Conservation (phyloP, 1,140 invertebrate genomes). For the Sesamia nonagrioides region DNA sequence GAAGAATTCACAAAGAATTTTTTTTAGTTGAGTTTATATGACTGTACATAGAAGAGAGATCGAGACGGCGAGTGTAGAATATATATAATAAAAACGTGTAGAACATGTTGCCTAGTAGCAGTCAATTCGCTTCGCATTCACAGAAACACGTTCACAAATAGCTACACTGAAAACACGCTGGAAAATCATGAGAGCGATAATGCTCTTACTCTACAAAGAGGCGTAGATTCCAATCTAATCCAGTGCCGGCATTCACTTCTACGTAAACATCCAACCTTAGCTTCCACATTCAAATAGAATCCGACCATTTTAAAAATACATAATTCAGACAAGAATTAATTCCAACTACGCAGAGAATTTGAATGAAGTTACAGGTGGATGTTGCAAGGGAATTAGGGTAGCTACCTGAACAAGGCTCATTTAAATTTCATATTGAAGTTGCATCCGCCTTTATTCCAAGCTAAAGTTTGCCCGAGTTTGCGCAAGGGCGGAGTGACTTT, state of each 20-base stretch:
- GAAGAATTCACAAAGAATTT: too few relatives aligned
- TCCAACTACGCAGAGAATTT: constrained; percentile 46
- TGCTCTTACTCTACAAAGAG: background rate
- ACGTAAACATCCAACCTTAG: background rate
- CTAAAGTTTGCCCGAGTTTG: constrained; percentile 49
- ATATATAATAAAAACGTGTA: too few relatives aligned
- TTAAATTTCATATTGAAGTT: constrained; percentile 65
- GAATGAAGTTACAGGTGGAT: constrained; percentile 54
- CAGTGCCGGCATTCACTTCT: background rate
- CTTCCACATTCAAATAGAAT: constrained; percentile 46
- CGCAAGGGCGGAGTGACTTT: constrained; percentile 46
- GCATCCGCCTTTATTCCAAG: constrained; percentile 57
- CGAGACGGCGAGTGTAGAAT: too few relatives aligned
- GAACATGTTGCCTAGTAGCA: too few relatives aligned
- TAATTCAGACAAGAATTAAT: constrained; percentile 53
- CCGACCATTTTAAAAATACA: constrained; percentile 50
- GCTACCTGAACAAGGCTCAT: constrained; percentile 59
- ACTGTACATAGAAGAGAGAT: too few relatives aligned
- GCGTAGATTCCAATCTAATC: background rate
- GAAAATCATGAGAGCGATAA: too few relatives aligned
- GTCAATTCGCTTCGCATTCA: too few relatives aligned
- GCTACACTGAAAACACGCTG: too few relatives aligned
- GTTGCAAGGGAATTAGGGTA: constrained; percentile 53
- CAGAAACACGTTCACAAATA: too few relatives aligned
- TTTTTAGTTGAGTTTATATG: too few relatives aligned